A percentile compares a stretch with the other conserved stretches of the same genome.
Evolutionary conservation across 2,888 invertebrate genomes (phyloP).

Genomic region (Gymnoscelis rufifasciata): DNA sequence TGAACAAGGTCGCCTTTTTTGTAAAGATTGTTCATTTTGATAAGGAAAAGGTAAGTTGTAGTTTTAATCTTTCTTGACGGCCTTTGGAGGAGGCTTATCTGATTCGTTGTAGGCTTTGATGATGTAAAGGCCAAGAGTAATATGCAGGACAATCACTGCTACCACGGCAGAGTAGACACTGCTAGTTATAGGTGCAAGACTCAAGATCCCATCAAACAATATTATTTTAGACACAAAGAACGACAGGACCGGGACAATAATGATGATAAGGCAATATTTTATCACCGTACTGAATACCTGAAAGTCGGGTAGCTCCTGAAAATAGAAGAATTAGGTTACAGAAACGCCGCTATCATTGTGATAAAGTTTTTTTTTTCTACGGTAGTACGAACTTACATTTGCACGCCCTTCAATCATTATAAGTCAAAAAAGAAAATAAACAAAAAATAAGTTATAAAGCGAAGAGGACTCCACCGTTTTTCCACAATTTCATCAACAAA

Average conservation of each 20-base stretch:
- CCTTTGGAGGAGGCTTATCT: slow-evolving; percentile 53
- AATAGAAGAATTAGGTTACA: slow-evolving; percentile 30
- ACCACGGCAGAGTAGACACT: slow-evolving; percentile 89
- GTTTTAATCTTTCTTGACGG: slow-evolving; percentile 67
- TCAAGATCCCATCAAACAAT: slow-evolving; percentile 83
- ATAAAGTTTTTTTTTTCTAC: neutral
- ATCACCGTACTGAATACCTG: slow-evolving; percentile 87
- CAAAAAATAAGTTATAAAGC: slow-evolving; percentile 27
- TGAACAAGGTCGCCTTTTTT: slow-evolving; percentile 72
- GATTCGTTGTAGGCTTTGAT: slow-evolving; percentile 85
- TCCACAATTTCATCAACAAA: slow-evolving; percentile 1
- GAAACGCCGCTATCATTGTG: slow-evolving; percentile 6
- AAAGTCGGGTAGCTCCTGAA: slow-evolving; percentile 83
- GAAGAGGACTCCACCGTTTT: slow-evolving; percentile 2
- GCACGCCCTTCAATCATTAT: slow-evolving; percentile 76
- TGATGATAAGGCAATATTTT: slow-evolving; percentile 86
- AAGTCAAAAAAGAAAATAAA: slow-evolving; percentile 47
- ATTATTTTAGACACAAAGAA: slow-evolving; percentile 85
- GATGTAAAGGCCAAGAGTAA: slow-evolving; percentile 88
- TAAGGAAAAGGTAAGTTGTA: slow-evolving; percentile 15
- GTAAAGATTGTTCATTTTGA: slow-evolving; percentile 66
- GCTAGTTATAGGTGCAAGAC: slow-evolving; percentile 78
- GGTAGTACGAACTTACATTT: slow-evolving; percentile 57
- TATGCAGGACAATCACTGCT: slow-evolving; percentile 85
- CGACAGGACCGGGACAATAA: slow-evolving; percentile 85